These are phyloP conservation scores for Macropis europaea DNA, from an alignment of 2,888 invertebrate species.

Conservation along the genomic window DNA sequence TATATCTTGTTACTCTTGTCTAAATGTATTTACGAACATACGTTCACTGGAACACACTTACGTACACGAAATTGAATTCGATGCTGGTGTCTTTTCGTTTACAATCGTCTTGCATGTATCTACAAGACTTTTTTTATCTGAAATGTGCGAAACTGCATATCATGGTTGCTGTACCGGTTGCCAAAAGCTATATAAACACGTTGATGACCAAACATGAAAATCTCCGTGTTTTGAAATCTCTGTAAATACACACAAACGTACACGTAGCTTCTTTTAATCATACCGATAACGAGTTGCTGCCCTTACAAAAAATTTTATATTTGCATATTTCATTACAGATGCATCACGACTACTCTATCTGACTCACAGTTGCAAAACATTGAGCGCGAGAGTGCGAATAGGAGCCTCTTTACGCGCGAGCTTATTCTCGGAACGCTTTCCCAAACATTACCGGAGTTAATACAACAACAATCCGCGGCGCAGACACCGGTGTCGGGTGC, in stretches of 20 bases:
- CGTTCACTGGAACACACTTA: no score
- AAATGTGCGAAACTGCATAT: constrained; percentile 57
- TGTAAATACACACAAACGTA: no score
- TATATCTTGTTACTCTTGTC: constrained; percentile 61
- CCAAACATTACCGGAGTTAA: constrained; percentile 74
- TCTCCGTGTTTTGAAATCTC: no score
- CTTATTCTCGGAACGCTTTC: constrained; percentile 76
- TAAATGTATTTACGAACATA: no score
- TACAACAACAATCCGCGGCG: constrained; percentile 66
- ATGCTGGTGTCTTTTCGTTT: neutral
- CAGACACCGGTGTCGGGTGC: constrained; percentile 70
- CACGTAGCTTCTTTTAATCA: neutral
- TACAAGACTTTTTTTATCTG: neutral
- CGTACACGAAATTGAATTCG: no score
- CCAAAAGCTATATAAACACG: constrained; percentile 59
- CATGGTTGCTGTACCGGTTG: constrained; percentile 59
- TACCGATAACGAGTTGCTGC: neutral
- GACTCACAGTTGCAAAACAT: constrained; percentile 76
- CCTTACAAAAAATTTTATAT: neutral
- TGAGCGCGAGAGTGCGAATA: constrained; percentile 77
- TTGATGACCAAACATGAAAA: no score
- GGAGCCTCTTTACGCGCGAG: constrained; percentile 76
- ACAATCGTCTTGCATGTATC: neutral
- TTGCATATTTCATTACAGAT: constrained; percentile 60
- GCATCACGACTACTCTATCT: constrained; percentile 75